Percentiles rank a stretch among this genome's conserved stretches.
Evolutionary conservation across 2,797 vertebrate genomes (phyloP).

Genomic region (Euthynnus affinis): DNA sequence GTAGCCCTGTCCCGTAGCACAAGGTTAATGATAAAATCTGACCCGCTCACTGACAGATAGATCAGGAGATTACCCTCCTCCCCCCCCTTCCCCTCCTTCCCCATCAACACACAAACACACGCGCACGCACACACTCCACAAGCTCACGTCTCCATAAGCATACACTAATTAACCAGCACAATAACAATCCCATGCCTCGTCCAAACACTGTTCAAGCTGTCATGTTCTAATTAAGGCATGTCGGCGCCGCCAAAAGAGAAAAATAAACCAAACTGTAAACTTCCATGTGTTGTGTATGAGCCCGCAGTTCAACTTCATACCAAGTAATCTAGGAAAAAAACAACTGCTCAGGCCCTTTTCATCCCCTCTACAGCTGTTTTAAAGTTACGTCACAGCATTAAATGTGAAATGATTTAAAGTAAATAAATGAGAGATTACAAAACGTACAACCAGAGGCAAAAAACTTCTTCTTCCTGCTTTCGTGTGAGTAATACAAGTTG

Average conservation of each 20-base stretch:
- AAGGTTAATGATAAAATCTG: slow-evolving; percentile 87
- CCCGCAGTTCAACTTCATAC: slow-evolving; percentile 14
- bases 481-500: not conserved
- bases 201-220: slow-evolving; percentile 72
- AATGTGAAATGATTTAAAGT: not conserved
- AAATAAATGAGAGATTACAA: not conserved
- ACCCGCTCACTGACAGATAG: slow-evolving; percentile 82
- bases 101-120: not conserved
- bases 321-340: slow-evolving; percentile 16
- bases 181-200: slow-evolving; percentile 65
- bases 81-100: not conserved
- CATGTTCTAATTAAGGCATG: slow-evolving; percentile 75
- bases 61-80: slow-evolving; percentile 73
- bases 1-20: slow-evolving; percentile 66
- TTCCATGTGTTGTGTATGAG: slow-evolving; percentile 42
- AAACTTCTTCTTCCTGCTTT: not conserved
- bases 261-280: slow-evolving; percentile 44
- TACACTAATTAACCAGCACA: slow-evolving; percentile 76
- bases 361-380: not conserved
- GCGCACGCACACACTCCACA: slow-evolving; percentile 36
- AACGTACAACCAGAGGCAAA: not conserved
- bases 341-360: not conserved
- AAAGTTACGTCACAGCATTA: not conserved
- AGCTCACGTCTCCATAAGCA: slow-evolving; percentile 50
- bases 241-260: slow-evolving; percentile 20